Base-by-base conservation (phyloP, 2,113 vertebrate genomes). In the Prunella fulvescens region DNA sequence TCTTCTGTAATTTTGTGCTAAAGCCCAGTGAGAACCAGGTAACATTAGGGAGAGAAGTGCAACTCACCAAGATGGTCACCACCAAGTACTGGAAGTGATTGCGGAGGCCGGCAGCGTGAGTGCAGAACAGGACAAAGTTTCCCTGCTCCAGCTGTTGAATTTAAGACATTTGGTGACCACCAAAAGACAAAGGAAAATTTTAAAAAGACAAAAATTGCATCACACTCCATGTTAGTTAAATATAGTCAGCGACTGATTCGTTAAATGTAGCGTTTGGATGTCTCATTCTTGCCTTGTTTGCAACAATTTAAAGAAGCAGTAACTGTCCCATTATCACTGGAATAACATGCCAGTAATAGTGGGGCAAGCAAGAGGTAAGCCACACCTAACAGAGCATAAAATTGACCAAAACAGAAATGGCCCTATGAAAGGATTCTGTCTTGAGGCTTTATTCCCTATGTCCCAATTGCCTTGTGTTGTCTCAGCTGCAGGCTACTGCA, bases 61-160 rank as follows among this genome's bases (percentile, higher is more conserved):
- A 23, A 97, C 99, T 98, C 97, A 99, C 99, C 98, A 99, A 97
- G 86, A 99, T 98, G 69, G 98, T 99, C 77, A 99, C 94, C 91
- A 99, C 99, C 85, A 99, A 98, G 81, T 98, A 98, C 97, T 99
- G 99, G 97, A 99, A 98, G 78, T 99, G 99, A 65, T 98, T 98
- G 42, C 97, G 98, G 61, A 99, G 98, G 93, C 96, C 97, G 17
- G 98, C 98, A 10, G 99, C 99, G 0, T 99, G 99, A 16, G 98
- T 99, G 95, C 99, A 99, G 98, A 99, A 99, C 47, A 99, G 98
- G 95, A 99, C 99, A 74, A 99, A 99, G 97, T 99, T 99, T 96
- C 98, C 98, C 97, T 99, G 99, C 48, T 99, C 98, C 96, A 99
- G 97, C 99, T 99, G 95, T 96, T 45, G 61, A 84, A 91, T 91